phyloP scores from a whole-genome alignment of 2,797 vertebrate genomes.

The Rhynchotus rufescens region DNA sequence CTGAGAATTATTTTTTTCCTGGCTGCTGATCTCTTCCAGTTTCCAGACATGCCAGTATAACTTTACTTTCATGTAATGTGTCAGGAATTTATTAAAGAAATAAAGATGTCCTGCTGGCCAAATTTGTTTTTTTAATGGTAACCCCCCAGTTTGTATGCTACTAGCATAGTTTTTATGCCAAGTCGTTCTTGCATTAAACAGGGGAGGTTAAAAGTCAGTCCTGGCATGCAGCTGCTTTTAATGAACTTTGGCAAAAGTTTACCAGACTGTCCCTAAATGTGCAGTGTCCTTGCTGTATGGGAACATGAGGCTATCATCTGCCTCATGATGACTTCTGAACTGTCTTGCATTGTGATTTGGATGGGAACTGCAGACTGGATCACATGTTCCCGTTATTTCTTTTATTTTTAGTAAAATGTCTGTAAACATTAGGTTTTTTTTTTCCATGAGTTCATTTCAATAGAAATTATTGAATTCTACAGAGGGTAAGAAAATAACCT shows the following conservation, averaged over 20 bases:
- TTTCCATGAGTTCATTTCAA: conserved; percentile 30
- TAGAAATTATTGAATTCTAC: not conserved
- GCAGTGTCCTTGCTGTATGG: not conserved
- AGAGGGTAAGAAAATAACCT: not conserved
- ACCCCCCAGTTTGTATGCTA: conserved; percentile 67
- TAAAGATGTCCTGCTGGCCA: conserved; percentile 75
- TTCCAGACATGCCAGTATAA: conserved; percentile 6
- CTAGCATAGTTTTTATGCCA: conserved; percentile 72
- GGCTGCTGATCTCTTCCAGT: conserved; percentile 42
- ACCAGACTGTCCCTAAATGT: conserved; percentile 58
- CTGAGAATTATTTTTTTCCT: not conserved
- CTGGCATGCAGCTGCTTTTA: conserved; percentile 79
- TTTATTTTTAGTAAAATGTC: not conserved
- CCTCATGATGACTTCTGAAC: not conserved
- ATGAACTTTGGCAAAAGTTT: conserved; percentile 67
- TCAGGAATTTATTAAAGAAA: conserved; percentile 72
- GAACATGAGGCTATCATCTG: conserved; percentile 54
- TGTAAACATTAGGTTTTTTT: conserved; percentile 1
- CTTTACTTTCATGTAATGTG: conserved; percentile 43
- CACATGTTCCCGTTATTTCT: not conserved
- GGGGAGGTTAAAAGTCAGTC: conserved; percentile 78
- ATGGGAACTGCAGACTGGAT: conserved; percentile 11
- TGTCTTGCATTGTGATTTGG: conserved; percentile 48
- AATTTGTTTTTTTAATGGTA: conserved; percentile 78
- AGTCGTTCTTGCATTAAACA: conserved; percentile 72